Percentiles rank a stretch among this genome's conserved stretches.
phyloP scores from a whole-genome alignment of 2,113 vertebrate species.

The Phycodurus eques region DNA sequence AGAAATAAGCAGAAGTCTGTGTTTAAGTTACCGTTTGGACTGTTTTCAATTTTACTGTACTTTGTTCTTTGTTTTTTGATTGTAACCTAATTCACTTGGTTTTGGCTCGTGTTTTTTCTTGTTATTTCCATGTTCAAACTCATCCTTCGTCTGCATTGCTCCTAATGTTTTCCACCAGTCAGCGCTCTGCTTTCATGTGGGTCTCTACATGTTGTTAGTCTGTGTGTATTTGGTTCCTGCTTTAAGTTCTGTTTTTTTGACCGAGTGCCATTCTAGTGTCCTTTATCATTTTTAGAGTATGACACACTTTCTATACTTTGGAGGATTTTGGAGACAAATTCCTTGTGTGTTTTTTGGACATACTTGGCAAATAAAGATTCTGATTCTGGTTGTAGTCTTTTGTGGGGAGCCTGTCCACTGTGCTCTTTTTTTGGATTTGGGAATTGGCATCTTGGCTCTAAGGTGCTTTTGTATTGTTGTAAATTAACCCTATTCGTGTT shows the following conservation, averaged over 20 bases:
- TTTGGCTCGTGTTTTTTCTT: background rate
- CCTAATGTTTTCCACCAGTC: background rate
- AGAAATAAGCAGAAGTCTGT: slow-evolving; percentile 16
- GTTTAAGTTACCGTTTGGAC: background rate
- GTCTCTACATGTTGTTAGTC: no score
- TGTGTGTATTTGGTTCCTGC: no score
- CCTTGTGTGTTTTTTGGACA: no score
- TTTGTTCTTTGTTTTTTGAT: background rate
- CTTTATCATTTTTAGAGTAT: slow-evolving; percentile 45
- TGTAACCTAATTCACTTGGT: background rate
- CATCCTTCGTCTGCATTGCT: background rate
- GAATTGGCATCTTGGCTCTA: background rate
- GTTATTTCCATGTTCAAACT: background rate
- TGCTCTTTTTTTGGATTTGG: background rate
- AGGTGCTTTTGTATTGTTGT: background rate
- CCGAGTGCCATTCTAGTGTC: slow-evolving; percentile 50
- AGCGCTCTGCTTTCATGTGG: no score
- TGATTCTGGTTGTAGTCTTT: no score
- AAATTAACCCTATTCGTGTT: background rate
- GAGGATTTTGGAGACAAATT: slow-evolving; percentile 9
- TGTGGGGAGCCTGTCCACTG: no score
- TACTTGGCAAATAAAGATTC: no score
- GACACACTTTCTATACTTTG: slow-evolving; percentile 48
- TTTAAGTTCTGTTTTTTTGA: background rate
- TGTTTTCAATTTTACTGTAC: background rate